Conservation (phyloP, 2,797 vertebrate genomes). For the Danio jaintianensis region DNA sequence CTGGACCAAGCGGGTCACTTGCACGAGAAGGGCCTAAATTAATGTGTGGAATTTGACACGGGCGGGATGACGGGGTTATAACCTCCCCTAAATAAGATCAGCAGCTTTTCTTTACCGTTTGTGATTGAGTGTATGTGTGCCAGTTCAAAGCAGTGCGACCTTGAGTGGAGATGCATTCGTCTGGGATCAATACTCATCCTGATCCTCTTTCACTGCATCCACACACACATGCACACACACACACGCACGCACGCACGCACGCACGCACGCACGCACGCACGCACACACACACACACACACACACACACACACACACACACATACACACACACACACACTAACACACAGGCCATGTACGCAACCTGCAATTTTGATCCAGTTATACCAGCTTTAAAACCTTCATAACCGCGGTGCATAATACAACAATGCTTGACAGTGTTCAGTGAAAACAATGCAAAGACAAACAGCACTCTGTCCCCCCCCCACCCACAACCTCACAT, state of each 20-base stretch:
- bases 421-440: constrained; percentile 30
- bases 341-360: constrained; percentile 12
- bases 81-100: constrained; percentile 28
- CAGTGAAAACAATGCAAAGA: constrained; percentile 19
- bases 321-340: constrained; percentile 18
- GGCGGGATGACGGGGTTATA: constrained; percentile 6
- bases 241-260: constrained; percentile 9
- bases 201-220: constrained; percentile 41
- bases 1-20: constrained; percentile 2
- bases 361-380: constrained; percentile 2
- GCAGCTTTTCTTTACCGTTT: constrained; percentile 27
- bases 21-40: constrained; percentile 14
- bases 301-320: neutral
- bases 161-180: constrained; percentile 42
- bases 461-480: constrained; percentile 20
- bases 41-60: constrained; percentile 25
- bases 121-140: neutral
- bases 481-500: constrained; percentile 17
- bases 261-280: no score
- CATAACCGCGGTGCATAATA: constrained; percentile 22
- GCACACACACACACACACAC: constrained; percentile 6
- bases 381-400: constrained; percentile 23
- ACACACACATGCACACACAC: constrained; percentile 19
- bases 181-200: constrained; percentile 51
- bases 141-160: constrained; percentile 32